phyloP scores from a whole-genome alignment of 2,113 vertebrate species.

The Nicator chloris region DNA sequence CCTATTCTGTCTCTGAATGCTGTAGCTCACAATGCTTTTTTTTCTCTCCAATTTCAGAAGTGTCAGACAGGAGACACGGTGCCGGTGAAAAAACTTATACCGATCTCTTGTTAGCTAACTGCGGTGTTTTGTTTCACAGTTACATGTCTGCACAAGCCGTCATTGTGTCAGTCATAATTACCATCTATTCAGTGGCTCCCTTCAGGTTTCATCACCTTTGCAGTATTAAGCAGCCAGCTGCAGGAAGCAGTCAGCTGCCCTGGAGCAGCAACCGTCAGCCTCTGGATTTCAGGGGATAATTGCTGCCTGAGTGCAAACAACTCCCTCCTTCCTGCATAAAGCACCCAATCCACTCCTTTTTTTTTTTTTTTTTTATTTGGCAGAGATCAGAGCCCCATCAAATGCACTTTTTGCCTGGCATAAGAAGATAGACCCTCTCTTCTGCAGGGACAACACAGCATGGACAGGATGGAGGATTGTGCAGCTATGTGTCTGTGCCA shows the following conservation, averaged over 20 bases:
- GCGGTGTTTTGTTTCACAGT: conserved; percentile 65
- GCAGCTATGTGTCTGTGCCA: background rate
- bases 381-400: conserved; percentile 21
- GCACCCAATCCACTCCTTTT: background rate
- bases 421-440: background rate
- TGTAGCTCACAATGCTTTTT: conserved; percentile 46
- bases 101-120: conserved; percentile 72
- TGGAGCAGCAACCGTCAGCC: conserved; percentile 68
- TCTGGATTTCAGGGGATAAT: conserved; percentile 67
- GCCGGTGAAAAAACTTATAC: conserved; percentile 52
- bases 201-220: conserved; percentile 75
- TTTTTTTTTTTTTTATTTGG: background rate
- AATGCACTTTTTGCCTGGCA: background rate
- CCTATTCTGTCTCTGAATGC: conserved; percentile 60
- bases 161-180: conserved; percentile 80
- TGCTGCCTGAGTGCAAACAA: conserved; percentile 62
- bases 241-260: conserved; percentile 68
- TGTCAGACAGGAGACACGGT: conserved; percentile 70
- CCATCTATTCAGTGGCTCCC: conserved; percentile 74
- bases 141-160: conserved; percentile 71
- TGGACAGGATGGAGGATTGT: background rate
- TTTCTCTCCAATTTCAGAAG: conserved; percentile 63
- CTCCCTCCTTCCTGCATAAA: background rate
- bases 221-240: conserved; percentile 71
- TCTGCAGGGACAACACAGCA: background rate